Conservation (phyloP, 2,888 invertebrate genomes). For the Dioctria rufipes region DNA sequence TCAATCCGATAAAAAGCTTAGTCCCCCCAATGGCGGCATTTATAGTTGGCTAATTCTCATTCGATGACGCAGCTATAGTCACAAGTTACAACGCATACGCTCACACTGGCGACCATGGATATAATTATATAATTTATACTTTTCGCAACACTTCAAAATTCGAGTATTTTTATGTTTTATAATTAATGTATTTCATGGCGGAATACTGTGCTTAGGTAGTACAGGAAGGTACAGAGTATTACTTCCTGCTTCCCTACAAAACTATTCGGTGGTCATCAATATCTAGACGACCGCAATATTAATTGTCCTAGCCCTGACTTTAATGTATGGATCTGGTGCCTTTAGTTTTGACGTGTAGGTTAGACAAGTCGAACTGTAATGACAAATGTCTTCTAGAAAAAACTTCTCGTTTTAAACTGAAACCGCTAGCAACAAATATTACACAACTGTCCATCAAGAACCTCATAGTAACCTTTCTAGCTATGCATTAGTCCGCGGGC, state of each 20-base stretch:
- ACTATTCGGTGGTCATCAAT: neutral
- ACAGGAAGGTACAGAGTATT: neutral
- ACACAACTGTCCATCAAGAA: constrained; percentile 26
- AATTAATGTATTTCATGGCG: constrained; percentile 1
- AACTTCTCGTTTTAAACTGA: constrained; percentile 6
- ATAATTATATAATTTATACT: neutral
- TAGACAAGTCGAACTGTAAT: neutral
- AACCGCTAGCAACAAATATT: constrained; percentile 1
- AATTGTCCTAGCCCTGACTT: constrained; percentile 1
- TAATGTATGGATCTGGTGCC: neutral
- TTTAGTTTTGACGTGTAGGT: constrained; percentile 13
- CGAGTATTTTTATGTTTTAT: too few species aligned
- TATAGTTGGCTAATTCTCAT: constrained; percentile 12
- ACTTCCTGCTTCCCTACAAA: too few species aligned
- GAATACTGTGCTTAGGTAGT: neutral
- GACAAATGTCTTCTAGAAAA: constrained; percentile 11
- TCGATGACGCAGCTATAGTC: constrained; percentile 15
- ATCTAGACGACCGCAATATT: constrained; percentile 13
- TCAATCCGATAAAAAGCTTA: constrained; percentile 23
- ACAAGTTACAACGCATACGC: neutral
- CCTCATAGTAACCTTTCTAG: constrained; percentile 5
- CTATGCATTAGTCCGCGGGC: constrained; percentile 17
- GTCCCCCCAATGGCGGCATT: neutral
- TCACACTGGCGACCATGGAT: neutral
- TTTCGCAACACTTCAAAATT: too few species aligned